Conservation (phyloP, 2,888 invertebrate genomes). For the Sturmia bella region DNA sequence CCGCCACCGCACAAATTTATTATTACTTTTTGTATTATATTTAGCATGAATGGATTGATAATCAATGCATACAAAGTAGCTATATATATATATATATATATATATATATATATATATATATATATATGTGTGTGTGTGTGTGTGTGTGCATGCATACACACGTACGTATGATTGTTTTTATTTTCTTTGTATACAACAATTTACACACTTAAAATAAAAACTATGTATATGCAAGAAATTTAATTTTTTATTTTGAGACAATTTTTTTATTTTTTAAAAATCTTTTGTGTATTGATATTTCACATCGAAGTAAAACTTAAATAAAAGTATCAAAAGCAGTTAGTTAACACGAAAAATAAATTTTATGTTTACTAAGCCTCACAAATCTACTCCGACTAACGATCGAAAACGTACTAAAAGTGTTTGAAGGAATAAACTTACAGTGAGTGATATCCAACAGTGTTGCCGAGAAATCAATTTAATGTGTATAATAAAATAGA, state of each 20-base stretch:
- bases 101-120: too few species aligned
- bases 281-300: constrained; percentile 7
- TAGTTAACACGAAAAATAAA: constrained; percentile 49
- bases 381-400: constrained; percentile 74
- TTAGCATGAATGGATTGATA: constrained; percentile 42
- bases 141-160: too few species aligned
- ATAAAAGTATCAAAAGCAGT: constrained; percentile 28
- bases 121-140: too few species aligned
- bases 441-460: constrained; percentile 40
- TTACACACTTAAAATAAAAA: not conserved
- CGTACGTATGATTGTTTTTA: constrained; percentile 9
- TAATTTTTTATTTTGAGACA: constrained; percentile 19
- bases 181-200: not conserved
- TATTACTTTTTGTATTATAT: constrained; percentile 38
- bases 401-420: constrained; percentile 76
- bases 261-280: constrained; percentile 15
- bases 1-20: constrained; percentile 26
- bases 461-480: constrained; percentile 7
- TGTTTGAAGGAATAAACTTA: constrained; percentile 51
- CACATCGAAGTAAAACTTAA: not conserved
- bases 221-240: not conserved
- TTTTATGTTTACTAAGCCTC: constrained; percentile 21
- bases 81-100: too few species aligned
- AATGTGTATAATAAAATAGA: not conserved
- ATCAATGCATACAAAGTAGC: too few species aligned